Conservation (phyloP, 2,113 vertebrate genomes). For the Gambusia holbrooki region DNA sequence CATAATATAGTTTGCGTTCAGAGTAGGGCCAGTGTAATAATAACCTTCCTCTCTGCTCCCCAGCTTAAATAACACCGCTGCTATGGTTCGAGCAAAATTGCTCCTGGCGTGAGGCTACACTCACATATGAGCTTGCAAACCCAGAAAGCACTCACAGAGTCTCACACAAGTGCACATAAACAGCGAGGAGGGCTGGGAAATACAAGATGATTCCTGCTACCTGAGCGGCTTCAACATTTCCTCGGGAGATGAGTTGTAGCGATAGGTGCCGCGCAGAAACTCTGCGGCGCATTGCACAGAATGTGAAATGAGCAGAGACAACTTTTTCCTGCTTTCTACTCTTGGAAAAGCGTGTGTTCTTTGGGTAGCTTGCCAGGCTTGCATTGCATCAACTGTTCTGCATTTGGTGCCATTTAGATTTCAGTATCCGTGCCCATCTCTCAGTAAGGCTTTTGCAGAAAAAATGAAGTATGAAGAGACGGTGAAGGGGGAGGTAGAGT, state of each 20-base stretch:
- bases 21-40: constrained; percentile 1
- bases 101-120: constrained; percentile 3
- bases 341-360: constrained; percentile 18
- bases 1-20: constrained; percentile 10
- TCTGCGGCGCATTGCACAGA: constrained; percentile 35
- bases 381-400: constrained; percentile 29
- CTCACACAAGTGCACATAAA: not conserved
- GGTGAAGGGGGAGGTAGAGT: not conserved
- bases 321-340: constrained; percentile 18
- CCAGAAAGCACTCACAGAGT: constrained; percentile 1
- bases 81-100: constrained; percentile 31
- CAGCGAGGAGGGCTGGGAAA: constrained; percentile 10
- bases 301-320: constrained; percentile 33
- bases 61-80: constrained; percentile 19
- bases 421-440: not conserved
- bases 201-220: constrained; percentile 48
- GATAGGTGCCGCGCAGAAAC: constrained; percentile 46
- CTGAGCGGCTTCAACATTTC: constrained; percentile 41
- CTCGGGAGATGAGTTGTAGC: constrained; percentile 47
- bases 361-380: constrained; percentile 11
- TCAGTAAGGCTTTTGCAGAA: not conserved
- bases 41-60: not conserved
- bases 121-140: constrained; percentile 5
- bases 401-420: constrained; percentile 30
- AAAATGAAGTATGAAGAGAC: constrained; percentile 2